Evolutionary conservation across 2,888 invertebrate species (phyloP).

Genomic region (Plagiodera versicolora): DNA sequence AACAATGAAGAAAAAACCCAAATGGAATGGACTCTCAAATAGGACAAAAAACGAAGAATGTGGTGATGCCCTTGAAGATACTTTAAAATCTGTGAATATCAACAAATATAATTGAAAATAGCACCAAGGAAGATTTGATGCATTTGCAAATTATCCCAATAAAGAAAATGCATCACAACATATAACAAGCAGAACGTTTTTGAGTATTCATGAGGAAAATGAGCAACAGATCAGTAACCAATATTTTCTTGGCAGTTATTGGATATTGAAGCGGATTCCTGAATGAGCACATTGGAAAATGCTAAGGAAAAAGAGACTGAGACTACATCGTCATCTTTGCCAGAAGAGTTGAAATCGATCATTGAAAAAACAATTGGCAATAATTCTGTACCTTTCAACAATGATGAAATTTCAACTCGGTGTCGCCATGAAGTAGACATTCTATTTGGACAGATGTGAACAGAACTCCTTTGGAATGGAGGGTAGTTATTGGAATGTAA

Average conservation of each 20-base stretch:
- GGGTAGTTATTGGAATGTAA: too few relatives aligned
- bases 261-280: slow-evolving; percentile 41
- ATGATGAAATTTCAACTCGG: slow-evolving; percentile 32
- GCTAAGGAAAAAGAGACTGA: too few relatives aligned
- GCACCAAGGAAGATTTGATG: slow-evolving; percentile 30
- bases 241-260: slow-evolving; percentile 37
- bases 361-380: slow-evolving; percentile 29
- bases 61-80: slow-evolving; percentile 24
- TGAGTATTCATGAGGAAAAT: slow-evolving; percentile 11
- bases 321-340: slow-evolving; percentile 19
- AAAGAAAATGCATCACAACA: slow-evolving; percentile 13
- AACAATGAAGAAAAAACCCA: slow-evolving; percentile 11
- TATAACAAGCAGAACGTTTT: neutral
- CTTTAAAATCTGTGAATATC: slow-evolving; percentile 25
- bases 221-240: slow-evolving; percentile 7
- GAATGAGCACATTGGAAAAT: too few relatives aligned
- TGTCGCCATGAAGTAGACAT: slow-evolving; percentile 52
- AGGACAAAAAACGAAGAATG: slow-evolving; percentile 13
- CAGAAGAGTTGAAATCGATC: slow-evolving; percentile 23
- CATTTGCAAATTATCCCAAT: slow-evolving; percentile 35
- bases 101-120: slow-evolving; percentile 13
- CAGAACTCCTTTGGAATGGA: too few relatives aligned
- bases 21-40: neutral
- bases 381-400: slow-evolving; percentile 33
- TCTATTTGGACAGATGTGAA: slow-evolving; percentile 57